A percentile compares a stretch with the other conserved stretches of the same genome.
Conservation (phyloP, 1,140 invertebrate genomes). For the Eriosoma lanigerum region DNA sequence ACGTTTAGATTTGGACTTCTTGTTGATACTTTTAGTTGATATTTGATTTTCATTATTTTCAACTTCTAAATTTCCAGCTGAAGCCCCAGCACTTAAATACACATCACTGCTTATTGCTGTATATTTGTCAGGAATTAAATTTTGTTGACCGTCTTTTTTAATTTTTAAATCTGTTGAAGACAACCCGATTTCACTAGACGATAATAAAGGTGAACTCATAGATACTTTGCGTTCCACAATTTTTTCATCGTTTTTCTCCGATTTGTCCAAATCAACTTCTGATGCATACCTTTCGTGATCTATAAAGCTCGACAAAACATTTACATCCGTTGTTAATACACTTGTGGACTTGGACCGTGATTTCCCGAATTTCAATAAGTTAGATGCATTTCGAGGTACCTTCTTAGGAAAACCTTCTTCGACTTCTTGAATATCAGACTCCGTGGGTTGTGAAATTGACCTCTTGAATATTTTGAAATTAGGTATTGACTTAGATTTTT, state of each 20-base stretch:
- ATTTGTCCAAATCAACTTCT: not conserved
- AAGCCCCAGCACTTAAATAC: not conserved
- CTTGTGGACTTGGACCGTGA: not conserved
- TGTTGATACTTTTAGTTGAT: not conserved
- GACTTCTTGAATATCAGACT: not conserved
- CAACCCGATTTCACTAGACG: not conserved
- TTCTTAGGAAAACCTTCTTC: not conserved
- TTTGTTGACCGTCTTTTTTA: too few species aligned
- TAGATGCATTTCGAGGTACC: not conserved
- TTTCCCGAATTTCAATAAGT: not conserved
- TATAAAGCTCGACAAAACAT: not conserved
- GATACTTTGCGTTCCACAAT: not conserved
- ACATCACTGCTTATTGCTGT: too few species aligned
- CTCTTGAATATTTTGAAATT: constrained; percentile 8
- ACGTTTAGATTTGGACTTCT: not conserved
- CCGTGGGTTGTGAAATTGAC: not conserved
- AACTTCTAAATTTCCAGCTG: too few species aligned
- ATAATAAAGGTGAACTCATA: not conserved
- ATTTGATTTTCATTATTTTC: too few species aligned
- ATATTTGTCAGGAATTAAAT: too few species aligned
- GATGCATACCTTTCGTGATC: not conserved
- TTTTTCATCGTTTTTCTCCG: not conserved
- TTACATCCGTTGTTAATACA: not conserved
- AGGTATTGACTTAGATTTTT: not conserved
- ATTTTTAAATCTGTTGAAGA: not conserved